Percentiles rank a stretch among this genome's conserved stretches.
Conservation (phyloP, 2,113 vertebrate species). For the Mesembrinibis cayennensis region DNA sequence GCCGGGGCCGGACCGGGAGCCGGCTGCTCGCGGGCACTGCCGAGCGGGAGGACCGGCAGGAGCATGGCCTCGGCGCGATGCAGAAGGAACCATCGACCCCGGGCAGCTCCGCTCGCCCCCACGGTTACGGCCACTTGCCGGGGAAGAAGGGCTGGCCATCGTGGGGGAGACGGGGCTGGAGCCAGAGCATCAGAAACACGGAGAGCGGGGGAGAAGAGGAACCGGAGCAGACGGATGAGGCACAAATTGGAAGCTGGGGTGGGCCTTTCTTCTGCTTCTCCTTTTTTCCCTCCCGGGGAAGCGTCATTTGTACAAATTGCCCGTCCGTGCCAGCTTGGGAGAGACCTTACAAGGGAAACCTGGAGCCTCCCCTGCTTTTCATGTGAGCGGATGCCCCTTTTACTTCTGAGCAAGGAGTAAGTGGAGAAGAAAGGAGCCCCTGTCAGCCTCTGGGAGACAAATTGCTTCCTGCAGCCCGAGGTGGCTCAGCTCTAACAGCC, state of each 20-base stretch:
- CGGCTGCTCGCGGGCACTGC: fast-evolving
- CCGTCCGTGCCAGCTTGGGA: constrained; percentile 16
- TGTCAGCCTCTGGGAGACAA: constrained; percentile 33
- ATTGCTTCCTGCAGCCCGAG: constrained; percentile 46
- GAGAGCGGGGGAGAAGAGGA: neutral
- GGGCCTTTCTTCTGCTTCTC: neutral
- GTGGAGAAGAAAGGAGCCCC: constrained; percentile 53
- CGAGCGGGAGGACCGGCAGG: fast-evolving
- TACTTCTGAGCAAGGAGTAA: constrained; percentile 55
- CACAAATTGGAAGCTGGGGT: constrained; percentile 35
- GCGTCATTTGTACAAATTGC: constrained; percentile 69
- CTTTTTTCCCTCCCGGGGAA: constrained; percentile 17
- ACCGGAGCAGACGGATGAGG: neutral
- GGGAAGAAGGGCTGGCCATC: neutral
- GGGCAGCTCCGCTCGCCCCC: neutral
- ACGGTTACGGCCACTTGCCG: fast-evolving
- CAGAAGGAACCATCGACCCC: neutral
- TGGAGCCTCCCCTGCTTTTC: constrained; percentile 57
- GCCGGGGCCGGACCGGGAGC: neutral
- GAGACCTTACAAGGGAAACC: constrained; percentile 46
- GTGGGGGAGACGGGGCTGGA: fast-evolving
- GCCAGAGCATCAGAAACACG: neutral
- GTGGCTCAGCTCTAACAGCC: constrained; percentile 33
- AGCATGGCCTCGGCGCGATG: fast-evolving
- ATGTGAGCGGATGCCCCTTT: constrained; percentile 58